A percentile compares a stretch with the other conserved stretches of the same genome.
These are phyloP conservation scores for Anolis carolinensis DNA, from an alignment of 2,113 vertebrate species.

Conservation along the genomic window DNA sequence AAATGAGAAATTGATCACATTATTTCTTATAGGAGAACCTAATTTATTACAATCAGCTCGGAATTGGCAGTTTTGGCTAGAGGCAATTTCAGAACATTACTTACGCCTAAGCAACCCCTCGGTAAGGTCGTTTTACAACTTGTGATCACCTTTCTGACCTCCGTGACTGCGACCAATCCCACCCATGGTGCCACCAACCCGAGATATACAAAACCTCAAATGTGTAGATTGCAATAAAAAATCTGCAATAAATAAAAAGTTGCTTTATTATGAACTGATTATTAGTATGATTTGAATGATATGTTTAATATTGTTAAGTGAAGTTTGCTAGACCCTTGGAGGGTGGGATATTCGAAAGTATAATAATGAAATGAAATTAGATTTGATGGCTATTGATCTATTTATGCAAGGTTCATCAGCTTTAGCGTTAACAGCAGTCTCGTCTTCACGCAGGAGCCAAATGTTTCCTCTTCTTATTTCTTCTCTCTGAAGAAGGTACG, in stretches of 20 bases:
- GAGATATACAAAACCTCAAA: slow-evolving; percentile 35
- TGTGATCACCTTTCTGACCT: slow-evolving; percentile 89
- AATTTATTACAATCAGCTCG: slow-evolving; percentile 98
- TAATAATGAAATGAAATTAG: too few relatives aligned
- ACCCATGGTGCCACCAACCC: slow-evolving; percentile 39
- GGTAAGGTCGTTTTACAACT: slow-evolving; percentile 94
- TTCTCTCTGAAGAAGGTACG: neutral
- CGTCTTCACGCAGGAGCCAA: neutral
- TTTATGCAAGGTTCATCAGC: too few relatives aligned
- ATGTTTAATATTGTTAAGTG: neutral
- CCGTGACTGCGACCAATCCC: slow-evolving; percentile 74
- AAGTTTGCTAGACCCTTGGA: too few relatives aligned
- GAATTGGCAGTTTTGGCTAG: slow-evolving; percentile 95
- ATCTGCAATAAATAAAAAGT: neutral
- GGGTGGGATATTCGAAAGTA: too few relatives aligned
- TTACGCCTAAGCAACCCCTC: slow-evolving; percentile 88
- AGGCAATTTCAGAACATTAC: slow-evolving; percentile 91
- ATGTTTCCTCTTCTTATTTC: neutral
- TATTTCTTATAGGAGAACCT: slow-evolving; percentile 93
- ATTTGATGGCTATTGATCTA: neutral
- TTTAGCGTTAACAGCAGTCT: neutral
- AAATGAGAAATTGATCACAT: slow-evolving; percentile 99
- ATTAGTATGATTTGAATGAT: neutral
- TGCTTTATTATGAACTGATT: neutral
- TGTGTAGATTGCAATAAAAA: slow-evolving; percentile 1